Evolutionary conservation across 2,797 vertebrate genomes (phyloP), one percentile per base, ranked within the genome.

Genomic region (Crocidura indochinensis): DNA sequence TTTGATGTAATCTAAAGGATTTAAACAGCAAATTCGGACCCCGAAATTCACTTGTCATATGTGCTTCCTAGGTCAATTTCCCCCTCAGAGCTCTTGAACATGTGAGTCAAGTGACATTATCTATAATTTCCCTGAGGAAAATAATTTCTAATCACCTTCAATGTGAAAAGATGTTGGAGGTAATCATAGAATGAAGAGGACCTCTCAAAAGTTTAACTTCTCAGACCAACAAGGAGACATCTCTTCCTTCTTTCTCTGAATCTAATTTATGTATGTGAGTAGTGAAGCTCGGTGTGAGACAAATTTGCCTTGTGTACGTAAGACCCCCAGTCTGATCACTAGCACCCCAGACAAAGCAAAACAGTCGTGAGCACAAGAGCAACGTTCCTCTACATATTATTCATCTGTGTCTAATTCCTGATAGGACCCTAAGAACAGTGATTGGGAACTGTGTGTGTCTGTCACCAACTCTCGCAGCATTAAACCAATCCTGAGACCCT

Each of bases 351-450:
- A 65, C 8, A 27, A 20, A 60, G 20, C 56, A 60, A 60, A 60
- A 60, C 56, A 53, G 51, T 53, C 12, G 12, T 53, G 12, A 60
- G 19, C 56, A 53, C 15, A 51, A 87, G 12, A 20, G 75, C 67
- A 26, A 15, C 29, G 20, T 11, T 0, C 17, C 38, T 81, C 8
- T 11, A n/a, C 14, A 17, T 56, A 12, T 31, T 69, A 7, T 60
- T 49, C 71, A 22, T 73, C 84, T 82, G 64, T 22, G 84, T 84
- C 29, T 31, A 3, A 84, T 78, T 87, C 49, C 86, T 71, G 60
- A 26, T 8, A n/a, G 73, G 44, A 46, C 26, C 47, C 19, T 38
- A 62, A 24, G 8, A 74, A 22, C 24, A 73, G 29, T 62, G 27
- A 79, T 0, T 12, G n/a, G 80, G 49, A 4, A 51, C 10, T 0